phyloP scores from a whole-genome alignment of 2,797 vertebrate genomes.

The Hozukius guyotensis region DNA sequence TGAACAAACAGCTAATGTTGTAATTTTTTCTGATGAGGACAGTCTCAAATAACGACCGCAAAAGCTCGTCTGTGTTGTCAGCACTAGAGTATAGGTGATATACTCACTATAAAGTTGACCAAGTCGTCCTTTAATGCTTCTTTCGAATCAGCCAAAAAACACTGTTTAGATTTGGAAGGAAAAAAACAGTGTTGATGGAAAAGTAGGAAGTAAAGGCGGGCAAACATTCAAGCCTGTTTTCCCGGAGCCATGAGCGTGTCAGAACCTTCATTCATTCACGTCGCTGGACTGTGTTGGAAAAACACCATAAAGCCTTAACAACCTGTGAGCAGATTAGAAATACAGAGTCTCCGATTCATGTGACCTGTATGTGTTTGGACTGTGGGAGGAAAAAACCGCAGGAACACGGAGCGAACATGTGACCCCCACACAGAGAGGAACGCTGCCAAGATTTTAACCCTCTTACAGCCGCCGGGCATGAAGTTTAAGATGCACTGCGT shows the following conservation, averaged over 20 bases:
- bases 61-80: too few species aligned
- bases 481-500: background rate
- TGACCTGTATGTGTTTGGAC: slow-evolving; percentile 51
- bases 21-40: too few species aligned
- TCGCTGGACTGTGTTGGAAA: slow-evolving; percentile 33
- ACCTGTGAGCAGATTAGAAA: slow-evolving; percentile 55
- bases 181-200: background rate
- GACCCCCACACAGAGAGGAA: slow-evolving; percentile 30
- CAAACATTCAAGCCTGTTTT: slow-evolving; percentile 10
- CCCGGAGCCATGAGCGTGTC: background rate
- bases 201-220: slow-evolving; percentile 7
- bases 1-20: too few species aligned
- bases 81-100: background rate
- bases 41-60: too few species aligned
- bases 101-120: background rate
- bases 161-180: background rate
- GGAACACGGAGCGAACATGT: slow-evolving; percentile 56
- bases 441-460: slow-evolving; percentile 10
- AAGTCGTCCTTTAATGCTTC: background rate
- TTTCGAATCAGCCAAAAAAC: background rate
- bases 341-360: slow-evolving; percentile 59
- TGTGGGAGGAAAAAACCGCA: slow-evolving; percentile 19
- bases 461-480: background rate
- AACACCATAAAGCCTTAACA: slow-evolving; percentile 51
- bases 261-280: slow-evolving; percentile 29